phyloP scores from a whole-genome alignment of 2,888 invertebrate genomes.

The Agonopterix alstromeriana region DNA sequence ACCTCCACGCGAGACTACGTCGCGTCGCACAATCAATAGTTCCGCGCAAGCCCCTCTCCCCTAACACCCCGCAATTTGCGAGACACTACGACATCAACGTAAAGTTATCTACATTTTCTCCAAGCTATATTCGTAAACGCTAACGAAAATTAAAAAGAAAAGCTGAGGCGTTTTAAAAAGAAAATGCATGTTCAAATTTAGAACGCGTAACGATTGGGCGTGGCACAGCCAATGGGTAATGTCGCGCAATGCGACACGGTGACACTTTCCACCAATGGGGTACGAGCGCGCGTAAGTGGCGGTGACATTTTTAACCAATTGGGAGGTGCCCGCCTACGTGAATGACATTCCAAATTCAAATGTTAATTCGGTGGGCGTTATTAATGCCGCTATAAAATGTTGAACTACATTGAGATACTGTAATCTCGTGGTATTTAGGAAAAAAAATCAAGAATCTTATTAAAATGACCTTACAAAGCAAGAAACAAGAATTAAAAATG shows the following conservation, averaged over 20 bases:
- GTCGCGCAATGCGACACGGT: slow-evolving; percentile 67
- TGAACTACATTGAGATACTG: no score
- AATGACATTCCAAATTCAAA: slow-evolving; percentile 6
- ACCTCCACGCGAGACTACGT: slow-evolving; percentile 8
- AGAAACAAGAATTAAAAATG: no score
- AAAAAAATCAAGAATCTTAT: no score
- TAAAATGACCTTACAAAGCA: no score
- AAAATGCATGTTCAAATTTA: slow-evolving; percentile 25
- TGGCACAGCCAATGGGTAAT: slow-evolving; percentile 54
- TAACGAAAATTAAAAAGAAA: not conserved
- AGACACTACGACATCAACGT: slow-evolving; percentile 21
- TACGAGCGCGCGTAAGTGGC: slow-evolving; percentile 33
- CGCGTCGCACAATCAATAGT: slow-evolving; percentile 45
- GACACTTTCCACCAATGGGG: slow-evolving; percentile 65
- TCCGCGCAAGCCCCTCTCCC: slow-evolving; percentile 47
- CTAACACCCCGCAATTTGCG: slow-evolving; percentile 16
- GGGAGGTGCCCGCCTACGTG: slow-evolving; percentile 40
- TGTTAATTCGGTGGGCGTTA: slow-evolving; percentile 1
- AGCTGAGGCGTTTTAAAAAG: not conserved
- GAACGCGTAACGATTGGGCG: slow-evolving; percentile 39
- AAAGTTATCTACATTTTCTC: not conserved
- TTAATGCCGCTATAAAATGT: no score
- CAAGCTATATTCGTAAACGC: not conserved
- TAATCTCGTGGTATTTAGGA: no score
- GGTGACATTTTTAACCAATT: slow-evolving; percentile 64